Base-by-base conservation (phyloP, 2,888 invertebrate species). In the Tineola bisselliella region DNA sequence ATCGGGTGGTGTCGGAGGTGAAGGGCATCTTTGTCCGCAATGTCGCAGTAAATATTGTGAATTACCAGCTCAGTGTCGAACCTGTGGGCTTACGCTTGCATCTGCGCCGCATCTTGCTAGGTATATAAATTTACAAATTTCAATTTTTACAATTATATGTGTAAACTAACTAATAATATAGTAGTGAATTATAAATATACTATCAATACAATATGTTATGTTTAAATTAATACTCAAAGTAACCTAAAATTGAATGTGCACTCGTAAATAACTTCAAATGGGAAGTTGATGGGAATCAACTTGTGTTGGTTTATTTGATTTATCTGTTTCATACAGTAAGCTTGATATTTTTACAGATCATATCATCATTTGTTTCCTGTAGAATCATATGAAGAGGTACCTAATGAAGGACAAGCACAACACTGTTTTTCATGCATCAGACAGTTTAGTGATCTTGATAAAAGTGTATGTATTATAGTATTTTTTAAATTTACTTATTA, bases 11-110 rank as follows among this genome's bases (percentile, higher is more conserved):
- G 84, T 93, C 58, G 90, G 90, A 60, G 91, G 92, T 18, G 92
- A 92, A 11, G 95, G 95, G 0, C 95, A 95, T 75, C 90, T 94
- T 70, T 96, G 96, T 70, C 96, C 96, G n/a, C 97, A 99, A 78
- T 99, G 99, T 80, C 92, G 94, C 69, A 95, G 96, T 81, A 97
- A 98, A 87, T 99, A 99, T 83, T 99, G 99, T 81, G 97, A 98
- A 77, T 88, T 99, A 69, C 99, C 99, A 0, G 96, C 97, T 2
- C 98, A 99, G 84, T 99, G 99, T 76, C 91, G 94, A 71, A 93
- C 96, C 10, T 99, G 99, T 80, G 96, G 96, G 0, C 89, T 99
- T 63, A 98, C 98, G 5, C 88, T 99, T 58, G 98, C 98, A 12
- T 98, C 99, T 0, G 99, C 99, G 0, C 98, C 99, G 18, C 99